These are phyloP conservation scores for Hypanus sabinus DNA, from an alignment of 2,113 vertebrate genomes.

Conservation along the genomic window DNA sequence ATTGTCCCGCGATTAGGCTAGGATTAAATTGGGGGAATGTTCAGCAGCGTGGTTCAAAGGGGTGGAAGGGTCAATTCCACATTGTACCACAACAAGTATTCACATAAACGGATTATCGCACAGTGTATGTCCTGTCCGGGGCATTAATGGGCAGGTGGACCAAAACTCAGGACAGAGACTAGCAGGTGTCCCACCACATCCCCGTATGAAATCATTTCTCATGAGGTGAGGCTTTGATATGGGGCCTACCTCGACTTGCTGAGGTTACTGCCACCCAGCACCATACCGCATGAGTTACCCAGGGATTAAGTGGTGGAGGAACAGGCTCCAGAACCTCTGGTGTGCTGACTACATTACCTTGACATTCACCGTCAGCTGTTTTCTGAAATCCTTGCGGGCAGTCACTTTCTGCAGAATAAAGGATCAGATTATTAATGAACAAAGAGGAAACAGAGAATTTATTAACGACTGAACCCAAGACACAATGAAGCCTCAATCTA, in stretches of 20 bases:
- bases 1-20: too few relatives aligned
- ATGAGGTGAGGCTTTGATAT: neutral
- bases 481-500: too few relatives aligned
- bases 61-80: too few relatives aligned
- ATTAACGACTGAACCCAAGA: too few relatives aligned
- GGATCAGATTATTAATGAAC: neutral
- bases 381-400: neutral
- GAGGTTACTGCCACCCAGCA: neutral
- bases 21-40: too few relatives aligned
- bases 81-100: neutral
- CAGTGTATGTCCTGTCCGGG: neutral
- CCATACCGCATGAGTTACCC: neutral
- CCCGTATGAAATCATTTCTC: too few relatives aligned
- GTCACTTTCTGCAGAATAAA: slow-evolving; percentile 8
- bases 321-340: neutral
- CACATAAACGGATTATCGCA: neutral
- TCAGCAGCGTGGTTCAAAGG: too few relatives aligned
- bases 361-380: neutral
- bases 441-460: neutral
- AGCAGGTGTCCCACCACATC: too few relatives aligned
- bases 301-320: neutral
- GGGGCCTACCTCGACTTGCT: neutral
- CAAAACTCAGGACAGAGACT: neutral
- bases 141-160: neutral
- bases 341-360: neutral